These are phyloP conservation scores for Thera britannica DNA, from an alignment of 2,888 invertebrate genomes.

Conservation along the genomic window DNA sequence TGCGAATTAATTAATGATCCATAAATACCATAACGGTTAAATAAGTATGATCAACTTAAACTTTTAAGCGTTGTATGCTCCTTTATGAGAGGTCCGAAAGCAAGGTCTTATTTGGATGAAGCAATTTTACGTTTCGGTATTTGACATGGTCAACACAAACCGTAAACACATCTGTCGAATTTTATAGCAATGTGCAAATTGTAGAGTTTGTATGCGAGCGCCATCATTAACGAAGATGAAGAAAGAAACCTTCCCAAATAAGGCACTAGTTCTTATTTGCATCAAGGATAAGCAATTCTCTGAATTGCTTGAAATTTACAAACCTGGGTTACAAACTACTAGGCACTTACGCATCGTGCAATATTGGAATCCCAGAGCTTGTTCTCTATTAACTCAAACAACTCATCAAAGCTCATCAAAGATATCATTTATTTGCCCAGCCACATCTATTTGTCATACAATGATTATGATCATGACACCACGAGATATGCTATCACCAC, in stretches of 20 bases:
- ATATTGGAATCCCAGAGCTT: neutral
- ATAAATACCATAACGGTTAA: constrained; percentile 52
- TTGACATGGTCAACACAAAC: constrained; percentile 24
- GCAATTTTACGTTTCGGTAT: constrained; percentile 21
- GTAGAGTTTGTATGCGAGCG: constrained; percentile 22
- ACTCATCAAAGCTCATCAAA: constrained; percentile 32
- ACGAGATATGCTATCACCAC: constrained; percentile 53
- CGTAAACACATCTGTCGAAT: constrained; percentile 24
- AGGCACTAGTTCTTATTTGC: neutral
- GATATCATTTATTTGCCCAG: constrained; percentile 37
- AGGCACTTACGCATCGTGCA: neutral
- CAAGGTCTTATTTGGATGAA: constrained; percentile 41
- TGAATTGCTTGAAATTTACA: neutral
- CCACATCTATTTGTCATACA: constrained; percentile 59
- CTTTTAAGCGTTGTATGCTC: constrained; percentile 20
- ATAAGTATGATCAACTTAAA: constrained; percentile 37
- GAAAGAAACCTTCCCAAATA: constrained; percentile 20
- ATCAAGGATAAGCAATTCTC: constrained; percentile 3
- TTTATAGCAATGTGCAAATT: constrained; percentile 35
- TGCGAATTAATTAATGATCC: constrained; percentile 60
- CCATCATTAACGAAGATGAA: constrained; percentile 12
- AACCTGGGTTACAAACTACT: neutral
- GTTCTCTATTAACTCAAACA: constrained; percentile 13
- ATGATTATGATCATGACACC: constrained; percentile 51
- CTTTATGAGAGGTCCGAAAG: constrained; percentile 39